Conservation (phyloP, 2,113 vertebrate genomes). For the Fregata magnificens region DNA sequence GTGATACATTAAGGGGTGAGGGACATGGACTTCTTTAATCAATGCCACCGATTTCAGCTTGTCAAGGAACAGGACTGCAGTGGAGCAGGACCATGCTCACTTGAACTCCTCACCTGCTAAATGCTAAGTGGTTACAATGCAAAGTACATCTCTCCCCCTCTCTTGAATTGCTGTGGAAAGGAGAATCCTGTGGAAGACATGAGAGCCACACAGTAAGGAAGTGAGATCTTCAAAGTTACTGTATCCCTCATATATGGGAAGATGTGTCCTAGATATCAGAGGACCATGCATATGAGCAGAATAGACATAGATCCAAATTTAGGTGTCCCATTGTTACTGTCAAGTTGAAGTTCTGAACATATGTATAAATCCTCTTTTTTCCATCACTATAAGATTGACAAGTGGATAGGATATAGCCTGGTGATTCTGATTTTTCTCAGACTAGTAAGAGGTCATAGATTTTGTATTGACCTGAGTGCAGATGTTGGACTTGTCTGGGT, state of each 20-base stretch:
- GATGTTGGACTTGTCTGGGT: background rate
- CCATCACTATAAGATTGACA: background rate
- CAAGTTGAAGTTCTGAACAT: background rate
- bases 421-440: background rate
- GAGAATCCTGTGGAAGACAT: background rate
- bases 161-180: background rate
- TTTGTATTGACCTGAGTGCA: background rate
- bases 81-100: background rate
- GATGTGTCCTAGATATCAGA: background rate
- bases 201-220: background rate
- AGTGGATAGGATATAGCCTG: background rate
- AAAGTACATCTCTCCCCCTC: background rate
- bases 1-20: background rate
- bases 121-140: background rate
- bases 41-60: background rate
- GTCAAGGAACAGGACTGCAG: background rate
- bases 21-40: background rate
- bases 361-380: background rate
- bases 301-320: background rate
- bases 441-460: background rate
- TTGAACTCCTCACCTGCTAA: background rate
- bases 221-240: background rate
- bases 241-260: background rate
- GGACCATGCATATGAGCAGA: fast-evolving
- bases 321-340: background rate